A percentile compares a stretch with the other conserved stretches of the same genome.
These are phyloP conservation scores for Nannobrachium achirus DNA, from an alignment of 2,113 vertebrate genomes.

Conservation along the genomic window DNA sequence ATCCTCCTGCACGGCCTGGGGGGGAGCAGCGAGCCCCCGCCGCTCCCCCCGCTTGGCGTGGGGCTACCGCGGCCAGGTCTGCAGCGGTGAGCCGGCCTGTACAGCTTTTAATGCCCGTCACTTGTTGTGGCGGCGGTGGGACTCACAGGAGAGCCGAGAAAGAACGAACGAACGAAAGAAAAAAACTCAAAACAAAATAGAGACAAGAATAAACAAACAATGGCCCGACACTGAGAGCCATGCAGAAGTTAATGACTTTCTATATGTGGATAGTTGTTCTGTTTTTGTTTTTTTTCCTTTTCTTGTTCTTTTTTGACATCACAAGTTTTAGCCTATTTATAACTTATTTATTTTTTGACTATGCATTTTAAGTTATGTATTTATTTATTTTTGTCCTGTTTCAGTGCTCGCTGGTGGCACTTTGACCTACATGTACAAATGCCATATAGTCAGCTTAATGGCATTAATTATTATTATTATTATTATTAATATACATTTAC, in stretches of 20 bases:
- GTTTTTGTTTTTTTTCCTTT: neutral
- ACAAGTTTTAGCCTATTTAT: conserved; percentile 67
- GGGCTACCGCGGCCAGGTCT: conserved; percentile 89
- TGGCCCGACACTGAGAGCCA: no score
- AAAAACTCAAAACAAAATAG: conserved; percentile 15
- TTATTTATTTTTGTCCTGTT: conserved; percentile 68
- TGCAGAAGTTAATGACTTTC: conserved; percentile 30
- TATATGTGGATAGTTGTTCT: conserved; percentile 38
- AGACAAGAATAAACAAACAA: conserved; percentile 8
- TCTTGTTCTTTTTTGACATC: conserved; percentile 19
- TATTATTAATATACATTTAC: conserved; percentile 35
- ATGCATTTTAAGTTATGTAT: conserved; percentile 78
- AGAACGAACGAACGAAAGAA: conserved; percentile 19
- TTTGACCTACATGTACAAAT: conserved; percentile 42
- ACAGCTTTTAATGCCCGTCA: conserved; percentile 19
- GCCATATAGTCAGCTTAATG: conserved; percentile 37
- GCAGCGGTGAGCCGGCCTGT: conserved; percentile 86
- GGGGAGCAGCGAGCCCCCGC: conserved; percentile 89
- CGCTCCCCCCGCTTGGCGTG: conserved; percentile 87
- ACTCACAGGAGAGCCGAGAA: conserved; percentile 42
- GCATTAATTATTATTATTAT: conserved; percentile 46
- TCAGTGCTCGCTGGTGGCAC: conserved; percentile 60
- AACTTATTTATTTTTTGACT: conserved; percentile 78
- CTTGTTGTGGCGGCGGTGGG: conserved; percentile 49
- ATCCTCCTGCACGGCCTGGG: conserved; percentile 96